Evolutionary conservation across 2,113 vertebrate species (phyloP), one percentile per base, ranked within the genome.

Genomic region (Crotalus viridis): DNA sequence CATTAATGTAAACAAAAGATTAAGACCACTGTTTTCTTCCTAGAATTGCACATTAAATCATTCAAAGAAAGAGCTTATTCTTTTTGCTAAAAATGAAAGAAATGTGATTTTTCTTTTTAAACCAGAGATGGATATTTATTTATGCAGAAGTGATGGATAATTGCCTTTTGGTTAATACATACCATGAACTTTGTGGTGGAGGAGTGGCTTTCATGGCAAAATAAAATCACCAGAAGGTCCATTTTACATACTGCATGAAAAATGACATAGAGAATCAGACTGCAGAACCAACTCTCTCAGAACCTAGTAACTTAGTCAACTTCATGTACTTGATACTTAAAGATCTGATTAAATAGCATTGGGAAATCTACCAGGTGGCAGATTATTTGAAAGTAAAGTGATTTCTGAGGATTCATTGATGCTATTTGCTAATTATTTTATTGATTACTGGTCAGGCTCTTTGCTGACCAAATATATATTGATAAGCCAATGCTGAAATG

Each of bases 1-100:
- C 86, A 93, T 93, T 52, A 94, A 24, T 95, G 93, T 90, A 94
- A 94, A 91, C 90, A 95, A 91, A 81, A 92, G 28, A 94, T 94
- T 46, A 90, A 96, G 94, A 96, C 56, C 21, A 55, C 85, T 6
- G 92, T 85, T 92, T 94, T 89, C 95, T 94, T 94, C 89, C 87
- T 74, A 91, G 54, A 21, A 88, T 57, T 69, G n/a, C 24, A 46
- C 21, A 55, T 0, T 91, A 81, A 93, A 33, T 96, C 69, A 15
- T 55, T 13, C 92, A 39, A 92, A 92, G 81, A 93, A 95, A 94
- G 10, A 48, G 93, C 0, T 0, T 19, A 1, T 24, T 0, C 54
- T 13, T 55, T 55, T 55, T 15, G 12, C 54, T 55, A 55, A 55
- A 55, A 15, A 10, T 55, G 54, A 55, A 15, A 55, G 13, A 55